These are phyloP conservation scores for Neoaliturus tenellus DNA, from an alignment of 2,888 invertebrate genomes.

Conservation along the genomic window DNA sequence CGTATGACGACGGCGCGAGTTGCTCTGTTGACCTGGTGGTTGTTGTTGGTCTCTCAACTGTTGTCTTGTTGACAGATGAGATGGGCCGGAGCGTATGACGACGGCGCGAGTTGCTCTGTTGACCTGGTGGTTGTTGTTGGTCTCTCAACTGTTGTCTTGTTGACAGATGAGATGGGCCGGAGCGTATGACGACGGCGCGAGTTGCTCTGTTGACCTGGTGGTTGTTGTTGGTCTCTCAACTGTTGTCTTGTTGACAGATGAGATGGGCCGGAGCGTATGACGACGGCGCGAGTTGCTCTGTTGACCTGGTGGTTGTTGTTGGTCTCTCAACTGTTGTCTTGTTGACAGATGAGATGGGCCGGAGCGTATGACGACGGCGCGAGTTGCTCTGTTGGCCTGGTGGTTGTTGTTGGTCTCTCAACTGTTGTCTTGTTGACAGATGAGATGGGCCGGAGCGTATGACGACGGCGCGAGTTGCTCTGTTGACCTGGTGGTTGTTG, in stretches of 20 bases:
- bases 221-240: neutral
- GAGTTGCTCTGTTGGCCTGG: neutral
- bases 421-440: neutral
- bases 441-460: neutral
- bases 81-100: conserved; percentile 7
- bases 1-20: neutral
- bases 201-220: neutral
- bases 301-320: neutral
- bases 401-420: neutral
- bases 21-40: neutral
- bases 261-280: neutral
- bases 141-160: neutral
- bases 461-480: conserved; percentile 3
- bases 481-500: neutral
- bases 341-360: neutral
- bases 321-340: neutral
- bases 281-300: neutral
- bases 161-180: neutral
- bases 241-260: conserved; percentile 1
- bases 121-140: neutral
- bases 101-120: neutral
- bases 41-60: neutral
- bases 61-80: neutral
- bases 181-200: neutral
- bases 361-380: conserved; percentile 18